Evolutionary conservation across 2,888 invertebrate genomes (phyloP).

Genomic region (Himalopsyche kuldschensis): DNA sequence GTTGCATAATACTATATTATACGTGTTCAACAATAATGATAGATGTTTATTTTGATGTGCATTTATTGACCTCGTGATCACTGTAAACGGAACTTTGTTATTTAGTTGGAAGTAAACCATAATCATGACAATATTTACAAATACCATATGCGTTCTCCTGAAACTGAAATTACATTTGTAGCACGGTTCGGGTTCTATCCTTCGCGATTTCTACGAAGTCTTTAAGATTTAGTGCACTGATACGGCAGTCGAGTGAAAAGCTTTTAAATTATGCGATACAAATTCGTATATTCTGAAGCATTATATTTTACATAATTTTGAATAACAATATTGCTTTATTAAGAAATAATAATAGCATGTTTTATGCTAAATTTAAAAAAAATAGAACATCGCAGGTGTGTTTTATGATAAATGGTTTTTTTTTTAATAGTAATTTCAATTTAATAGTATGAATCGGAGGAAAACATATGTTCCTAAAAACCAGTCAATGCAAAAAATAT

Average conservation of each 20-base stretch:
- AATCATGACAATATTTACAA: too few relatives aligned
- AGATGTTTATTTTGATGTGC: too few relatives aligned
- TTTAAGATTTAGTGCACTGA: not conserved
- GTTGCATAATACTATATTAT: too few relatives aligned
- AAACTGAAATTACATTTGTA: too few relatives aligned
- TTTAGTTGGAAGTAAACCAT: too few relatives aligned
- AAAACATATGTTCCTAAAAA: not conserved
- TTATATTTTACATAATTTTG: not conserved
- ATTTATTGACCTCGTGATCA: too few relatives aligned
- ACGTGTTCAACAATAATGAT: too few relatives aligned
- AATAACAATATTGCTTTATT: not conserved
- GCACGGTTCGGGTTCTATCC: not conserved
- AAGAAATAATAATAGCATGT: not conserved
- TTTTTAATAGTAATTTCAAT: not conserved
- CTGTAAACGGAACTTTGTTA: too few relatives aligned
- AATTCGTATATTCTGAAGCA: not conserved
- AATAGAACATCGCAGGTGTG: not conserved
- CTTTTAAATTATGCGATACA: not conserved
- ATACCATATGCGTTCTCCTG: too few relatives aligned
- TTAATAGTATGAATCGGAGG: not conserved
- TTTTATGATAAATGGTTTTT: not conserved
- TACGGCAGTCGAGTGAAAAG: not conserved
- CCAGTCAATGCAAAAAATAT: not conserved
- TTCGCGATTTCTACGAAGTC: not conserved
- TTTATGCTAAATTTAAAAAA: not conserved